Evolutionary conservation across 23 tunicate genomes (phyloP).

Genomic region (Trididemnum nubilum): DNA sequence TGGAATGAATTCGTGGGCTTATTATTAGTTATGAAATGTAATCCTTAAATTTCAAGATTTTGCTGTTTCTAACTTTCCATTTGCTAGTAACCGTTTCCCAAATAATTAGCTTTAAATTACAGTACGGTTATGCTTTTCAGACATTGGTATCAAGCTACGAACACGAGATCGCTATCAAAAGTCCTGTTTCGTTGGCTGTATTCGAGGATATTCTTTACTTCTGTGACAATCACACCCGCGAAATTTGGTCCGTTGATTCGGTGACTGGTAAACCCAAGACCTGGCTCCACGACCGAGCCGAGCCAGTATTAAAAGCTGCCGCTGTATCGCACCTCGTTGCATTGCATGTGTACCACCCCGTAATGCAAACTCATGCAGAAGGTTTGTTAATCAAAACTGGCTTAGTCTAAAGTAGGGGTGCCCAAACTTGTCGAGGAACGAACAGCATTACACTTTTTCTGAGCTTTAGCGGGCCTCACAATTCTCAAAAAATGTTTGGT

Average conservation of each 20-base stretch:
- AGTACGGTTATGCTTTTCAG: background rate
- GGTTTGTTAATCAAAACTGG: too few relatives aligned
- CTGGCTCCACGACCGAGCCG: background rate
- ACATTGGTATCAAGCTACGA: background rate
- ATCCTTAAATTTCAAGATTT: too few relatives aligned
- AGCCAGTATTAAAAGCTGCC: conserved; percentile 16
- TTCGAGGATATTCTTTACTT: conserved; percentile 24
- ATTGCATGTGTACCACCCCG: conserved; percentile 9
- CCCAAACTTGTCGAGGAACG: too few relatives aligned
- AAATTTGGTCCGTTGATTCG: conserved; percentile 42
- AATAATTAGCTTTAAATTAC: background rate
- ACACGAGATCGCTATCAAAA: background rate
- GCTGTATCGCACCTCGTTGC: background rate
- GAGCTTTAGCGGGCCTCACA: too few relatives aligned
- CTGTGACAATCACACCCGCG: conserved; percentile 37
- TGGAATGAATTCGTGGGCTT: too few relatives aligned
- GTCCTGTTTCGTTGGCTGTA: conserved; percentile 32
- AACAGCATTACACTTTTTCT: too few relatives aligned
- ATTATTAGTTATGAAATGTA: too few relatives aligned
- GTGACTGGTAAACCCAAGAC: conserved; percentile 22
- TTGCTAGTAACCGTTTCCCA: too few relatives aligned
- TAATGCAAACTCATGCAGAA: background rate
- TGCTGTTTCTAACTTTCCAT: too few relatives aligned
- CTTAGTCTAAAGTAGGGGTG: too few relatives aligned
- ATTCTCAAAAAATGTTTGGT: too few relatives aligned